These are phyloP conservation scores for Macropodus opercularis DNA, from an alignment of 2,797 vertebrate species.

Conservation along the genomic window DNA sequence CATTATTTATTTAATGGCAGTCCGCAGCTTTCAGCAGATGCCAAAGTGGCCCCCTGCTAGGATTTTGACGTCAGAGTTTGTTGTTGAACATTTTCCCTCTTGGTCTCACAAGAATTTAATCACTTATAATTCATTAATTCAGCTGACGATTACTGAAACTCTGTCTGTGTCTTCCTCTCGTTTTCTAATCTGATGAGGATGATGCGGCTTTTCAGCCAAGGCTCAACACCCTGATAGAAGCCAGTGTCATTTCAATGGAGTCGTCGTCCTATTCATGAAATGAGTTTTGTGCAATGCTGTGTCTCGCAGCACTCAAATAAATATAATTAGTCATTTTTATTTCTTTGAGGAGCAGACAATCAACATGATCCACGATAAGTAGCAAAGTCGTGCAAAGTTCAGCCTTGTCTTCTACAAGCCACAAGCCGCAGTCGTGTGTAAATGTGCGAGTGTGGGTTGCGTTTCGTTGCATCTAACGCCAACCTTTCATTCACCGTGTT, in stretches of 20 bases:
- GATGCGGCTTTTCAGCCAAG: constrained; percentile 10
- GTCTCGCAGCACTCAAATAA: constrained; percentile 38
- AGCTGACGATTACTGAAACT: constrained; percentile 4
- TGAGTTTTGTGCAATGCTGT: constrained; percentile 24
- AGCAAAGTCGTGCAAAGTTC: constrained; percentile 57
- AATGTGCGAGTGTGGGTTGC: constrained; percentile 4
- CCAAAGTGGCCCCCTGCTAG: constrained; percentile 37
- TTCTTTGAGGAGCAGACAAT: constrained; percentile 23
- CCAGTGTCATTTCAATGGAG: constrained; percentile 32
- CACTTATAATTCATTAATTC: constrained; percentile 38
- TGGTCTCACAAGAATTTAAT: neutral
- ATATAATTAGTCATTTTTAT: constrained; percentile 46
- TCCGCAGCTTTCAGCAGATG: constrained; percentile 35
- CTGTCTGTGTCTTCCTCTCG: constrained; percentile 8
- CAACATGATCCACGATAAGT: neutral
- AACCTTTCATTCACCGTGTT: constrained; percentile 45
- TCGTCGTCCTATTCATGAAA: constrained; percentile 38
- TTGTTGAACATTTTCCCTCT: constrained; percentile 17
- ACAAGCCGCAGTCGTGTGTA: neutral
- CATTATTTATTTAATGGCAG: constrained; percentile 56
- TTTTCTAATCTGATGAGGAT: constrained; percentile 36
- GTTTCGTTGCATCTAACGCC: constrained; percentile 15
- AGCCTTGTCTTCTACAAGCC: constrained; percentile 8
- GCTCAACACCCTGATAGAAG: constrained; percentile 12
- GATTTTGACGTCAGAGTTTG: constrained; percentile 13